phyloP scores from a whole-genome alignment of 2,113 vertebrate genomes.

The Ceyx melanurus region DNA sequence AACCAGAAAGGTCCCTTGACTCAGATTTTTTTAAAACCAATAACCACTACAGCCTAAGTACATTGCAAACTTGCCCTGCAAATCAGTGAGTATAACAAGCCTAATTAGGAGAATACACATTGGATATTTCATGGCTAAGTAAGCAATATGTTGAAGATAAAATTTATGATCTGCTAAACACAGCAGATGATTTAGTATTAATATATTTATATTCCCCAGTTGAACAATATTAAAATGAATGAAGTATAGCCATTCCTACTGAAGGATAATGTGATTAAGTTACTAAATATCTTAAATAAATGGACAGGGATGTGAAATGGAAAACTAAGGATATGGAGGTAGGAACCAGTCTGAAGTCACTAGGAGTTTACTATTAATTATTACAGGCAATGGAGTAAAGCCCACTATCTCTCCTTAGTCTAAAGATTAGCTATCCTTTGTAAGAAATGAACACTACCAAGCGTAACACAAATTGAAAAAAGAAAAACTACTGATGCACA shows the following conservation, averaged over 20 bases:
- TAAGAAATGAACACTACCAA: background rate
- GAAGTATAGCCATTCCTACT: background rate
- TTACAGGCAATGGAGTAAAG: background rate
- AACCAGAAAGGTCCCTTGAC: background rate
- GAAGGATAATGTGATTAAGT: background rate
- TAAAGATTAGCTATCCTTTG: background rate
- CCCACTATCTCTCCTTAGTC: background rate
- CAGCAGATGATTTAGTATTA: constrained; percentile 1
- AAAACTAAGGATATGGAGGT: background rate
- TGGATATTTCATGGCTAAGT: background rate
- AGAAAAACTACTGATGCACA: background rate
- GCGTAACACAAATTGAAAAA: background rate
- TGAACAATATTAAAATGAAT: background rate
- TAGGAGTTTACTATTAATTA: background rate
- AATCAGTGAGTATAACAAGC: background rate
- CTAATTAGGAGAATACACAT: background rate
- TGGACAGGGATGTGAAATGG: background rate
- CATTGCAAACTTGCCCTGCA: background rate
- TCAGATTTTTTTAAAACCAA: background rate
- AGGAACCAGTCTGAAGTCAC: background rate
- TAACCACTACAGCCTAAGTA: background rate
- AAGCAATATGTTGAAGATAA: background rate
- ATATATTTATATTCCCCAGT: background rate
- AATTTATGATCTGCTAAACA: constrained; percentile 32
- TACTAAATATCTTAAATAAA: background rate